Percentiles rank a stretch among this genome's conserved stretches.
Conservation (phyloP, 2,888 invertebrate species). For the Adelognathus sp. region DNA sequence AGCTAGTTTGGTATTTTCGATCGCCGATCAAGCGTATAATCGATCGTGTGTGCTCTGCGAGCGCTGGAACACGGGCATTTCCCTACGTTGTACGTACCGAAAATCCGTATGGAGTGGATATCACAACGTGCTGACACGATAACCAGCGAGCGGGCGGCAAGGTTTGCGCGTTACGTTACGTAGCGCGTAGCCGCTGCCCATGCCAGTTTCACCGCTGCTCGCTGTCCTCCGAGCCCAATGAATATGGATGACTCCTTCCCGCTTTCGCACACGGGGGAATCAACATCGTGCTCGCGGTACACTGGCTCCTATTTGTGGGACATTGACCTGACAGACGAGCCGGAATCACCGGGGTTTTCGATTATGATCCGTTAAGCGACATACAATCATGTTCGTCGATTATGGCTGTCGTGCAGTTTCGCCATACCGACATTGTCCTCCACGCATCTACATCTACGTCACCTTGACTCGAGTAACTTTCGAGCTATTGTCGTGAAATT, state of each 20-base stretch:
- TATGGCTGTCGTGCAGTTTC: slow-evolving; percentile 30
- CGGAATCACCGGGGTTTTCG: slow-evolving; percentile 76
- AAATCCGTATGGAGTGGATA: slow-evolving; percentile 60
- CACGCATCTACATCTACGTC: background rate
- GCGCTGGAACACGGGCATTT: slow-evolving; percentile 27
- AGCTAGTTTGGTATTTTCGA: slow-evolving; percentile 44
- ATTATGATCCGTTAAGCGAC: slow-evolving; percentile 77
- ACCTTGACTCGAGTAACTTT: background rate
- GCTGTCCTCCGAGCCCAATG: slow-evolving; percentile 60
- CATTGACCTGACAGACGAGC: slow-evolving; percentile 73
- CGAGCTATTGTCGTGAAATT: background rate
- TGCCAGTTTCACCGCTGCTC: slow-evolving; percentile 17
- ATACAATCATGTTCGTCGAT: slow-evolving; percentile 53
- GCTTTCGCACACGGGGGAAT: slow-evolving; percentile 47
- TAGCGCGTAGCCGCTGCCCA: slow-evolving; percentile 29
- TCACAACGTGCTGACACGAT: slow-evolving; percentile 62
- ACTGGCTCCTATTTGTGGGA: slow-evolving; percentile 72
- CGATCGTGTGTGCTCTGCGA: slow-evolving; percentile 45
- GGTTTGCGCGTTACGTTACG: slow-evolving; percentile 60
- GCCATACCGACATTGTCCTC: background rate
- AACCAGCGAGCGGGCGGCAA: slow-evolving; percentile 56
- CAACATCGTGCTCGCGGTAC: slow-evolving; percentile 30
- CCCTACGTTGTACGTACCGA: slow-evolving; percentile 33
- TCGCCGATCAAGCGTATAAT: slow-evolving; percentile 55
- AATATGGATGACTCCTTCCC: slow-evolving; percentile 73